Base-by-base conservation (phyloP, 2,797 vertebrate species). In the Aulostomus chinensis region DNA sequence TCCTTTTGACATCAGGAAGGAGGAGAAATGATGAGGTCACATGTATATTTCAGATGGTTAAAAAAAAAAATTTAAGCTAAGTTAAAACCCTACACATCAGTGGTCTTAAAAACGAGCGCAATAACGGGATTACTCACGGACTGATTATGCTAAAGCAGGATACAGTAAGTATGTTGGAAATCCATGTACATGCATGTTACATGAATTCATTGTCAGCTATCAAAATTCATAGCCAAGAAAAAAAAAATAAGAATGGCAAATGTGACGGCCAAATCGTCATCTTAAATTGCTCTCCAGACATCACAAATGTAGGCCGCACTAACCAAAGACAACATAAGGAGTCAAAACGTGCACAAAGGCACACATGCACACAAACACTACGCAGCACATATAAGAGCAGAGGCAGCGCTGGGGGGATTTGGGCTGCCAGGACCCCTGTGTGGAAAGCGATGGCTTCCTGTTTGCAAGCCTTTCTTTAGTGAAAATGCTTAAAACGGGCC, bases 401-500 rank as follows among this genome's bases (percentile, higher is more conserved):
- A 69, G 58, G 78, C 67, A 84, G 80, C 41, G 59, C 71, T 58
- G 51, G 65, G 14, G 7, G 73, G 72, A 29, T 70, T 72, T 57
- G 35, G 25, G 49, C 16, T 65, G 34, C 71, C 80, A 68, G 56
- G 65, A 68, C 29, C 68, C 64, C 55, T 31, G 42, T 52, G 69
- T 62, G 49, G 68, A 14, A 68, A 73, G 68, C 7, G 15, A 85
- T 61, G 70, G 60, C 64, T 70, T 89, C 82, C 76, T 84, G 85
- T 86, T 88, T 78, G 81, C 71, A 41, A 67, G 80, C 66, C 32
- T 76, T 85, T 59, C 84, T 86, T 85, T 85, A 83, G 78, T 29
- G 67, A 83, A 89, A 81, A 40, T 58, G 71, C 68, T 82, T 86
- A 84, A 87, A 70, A 89, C 69, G 86, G 80, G 81, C 84, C 89